Base-by-base conservation (phyloP, 2,113 vertebrate genomes). In the Lepisosteus oculatus region DNA sequence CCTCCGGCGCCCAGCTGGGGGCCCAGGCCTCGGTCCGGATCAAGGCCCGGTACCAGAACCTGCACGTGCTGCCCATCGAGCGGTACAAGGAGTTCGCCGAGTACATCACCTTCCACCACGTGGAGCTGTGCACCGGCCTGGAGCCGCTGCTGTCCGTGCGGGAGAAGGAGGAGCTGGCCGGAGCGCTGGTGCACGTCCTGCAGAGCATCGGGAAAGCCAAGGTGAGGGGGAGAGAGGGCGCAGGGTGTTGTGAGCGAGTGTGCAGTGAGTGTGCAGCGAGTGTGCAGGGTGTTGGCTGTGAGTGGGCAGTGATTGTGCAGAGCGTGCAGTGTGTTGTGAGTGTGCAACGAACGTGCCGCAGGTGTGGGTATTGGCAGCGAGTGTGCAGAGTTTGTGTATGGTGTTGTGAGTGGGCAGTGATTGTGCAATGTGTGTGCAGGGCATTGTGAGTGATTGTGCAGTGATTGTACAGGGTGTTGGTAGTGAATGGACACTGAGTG, bases 11-110 rank as follows among this genome's bases (percentile, higher is more conserved):
- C 0, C 82, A 86, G 14, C 78, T 90, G 15, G 85, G 88, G 0
- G 74, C 76, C 0, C 82, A 92, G 12, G 91, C 93, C 0, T 90
- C 90, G 4, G 76, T 98, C 4, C 85, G 96, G 15, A 85, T 96
- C 3, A 93, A 93, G 3, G 90, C 93, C 51, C 90, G 91, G 42
- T 95, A 93, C 70, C 91, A 95, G 78, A 93, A 93, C 73, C 81
- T 96, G 80, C 85, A 84, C 13, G 95, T 98, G 71, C 80, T 95
- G 78, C 96, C 95, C 1, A 93, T 96, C 1, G 95, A 96, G 70
- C 93, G 90, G 70, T 98, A 98, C 85, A 98, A 98, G 79, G 95
- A 97, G 83, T 91, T 98, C 86, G 96, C 96, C 0, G 96, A 98
- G 80, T 95, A 93, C 70, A 90, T 98, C 75, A 96, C 95, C 0